Conservation (phyloP, 23 tunicate genomes). For the Ascidia mentula region DNA sequence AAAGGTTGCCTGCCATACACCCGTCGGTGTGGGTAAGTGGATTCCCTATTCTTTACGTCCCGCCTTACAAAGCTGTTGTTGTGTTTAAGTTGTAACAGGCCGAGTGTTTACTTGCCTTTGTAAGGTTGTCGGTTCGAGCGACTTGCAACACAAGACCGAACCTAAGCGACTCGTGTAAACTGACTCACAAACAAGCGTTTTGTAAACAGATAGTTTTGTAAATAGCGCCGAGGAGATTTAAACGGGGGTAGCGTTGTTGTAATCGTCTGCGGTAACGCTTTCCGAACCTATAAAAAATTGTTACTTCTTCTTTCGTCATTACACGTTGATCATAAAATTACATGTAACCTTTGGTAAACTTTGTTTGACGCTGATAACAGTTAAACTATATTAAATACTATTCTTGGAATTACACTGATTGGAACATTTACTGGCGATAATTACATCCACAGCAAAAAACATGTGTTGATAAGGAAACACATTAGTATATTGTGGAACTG, state of each 20-base stretch:
- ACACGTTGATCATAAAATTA: no score
- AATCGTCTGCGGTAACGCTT: no score
- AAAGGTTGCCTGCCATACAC: constrained; percentile 85
- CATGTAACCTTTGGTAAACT: no score
- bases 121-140: neutral
- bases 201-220: constrained; percentile 2
- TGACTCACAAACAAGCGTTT: neutral
- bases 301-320: no score
- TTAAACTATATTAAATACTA: no score
- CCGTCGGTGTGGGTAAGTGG: constrained; percentile 82
- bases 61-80: neutral
- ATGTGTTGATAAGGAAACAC: neutral
- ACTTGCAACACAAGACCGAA: neutral
- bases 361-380: no score
- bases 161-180: neutral
- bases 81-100: neutral
- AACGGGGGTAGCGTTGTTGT: no score
- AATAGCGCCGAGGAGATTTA: neutral
- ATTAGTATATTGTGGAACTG: neutral
- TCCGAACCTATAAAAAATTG: no score
- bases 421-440: no score
- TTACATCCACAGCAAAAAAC: no score
- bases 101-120: constrained; percentile 8
- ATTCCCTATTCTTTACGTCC: neutral
- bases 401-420: no score